Evolutionary conservation across 2,113 vertebrate species (phyloP).

Genomic region (Gambusia holbrooki): DNA sequence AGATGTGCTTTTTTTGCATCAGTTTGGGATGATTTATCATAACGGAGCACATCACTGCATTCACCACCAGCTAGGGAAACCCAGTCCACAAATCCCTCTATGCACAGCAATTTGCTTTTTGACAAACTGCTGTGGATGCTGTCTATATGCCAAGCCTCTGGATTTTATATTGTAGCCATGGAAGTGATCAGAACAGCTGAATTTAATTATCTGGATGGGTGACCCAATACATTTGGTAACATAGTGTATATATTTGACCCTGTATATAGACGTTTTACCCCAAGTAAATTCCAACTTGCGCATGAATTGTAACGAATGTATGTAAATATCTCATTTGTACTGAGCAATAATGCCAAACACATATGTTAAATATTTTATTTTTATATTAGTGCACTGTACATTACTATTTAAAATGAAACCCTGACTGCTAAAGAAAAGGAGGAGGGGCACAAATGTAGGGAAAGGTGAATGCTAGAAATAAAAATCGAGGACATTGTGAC

Average conservation of each 20-base stretch:
- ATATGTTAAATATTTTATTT: constrained; percentile 17
- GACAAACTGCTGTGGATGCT: not conserved
- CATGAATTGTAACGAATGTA: not conserved
- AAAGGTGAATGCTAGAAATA: not conserved
- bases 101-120: not conserved
- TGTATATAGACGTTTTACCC: not conserved
- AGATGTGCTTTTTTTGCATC: not conserved
- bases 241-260: not conserved
- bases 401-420: constrained; percentile 17
- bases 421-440: not conserved
- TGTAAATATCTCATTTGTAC: not conserved
- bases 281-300: not conserved
- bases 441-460: not conserved
- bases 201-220: not conserved
- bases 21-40: not conserved
- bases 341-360: not conserved
- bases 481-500: not conserved
- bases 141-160: not conserved
- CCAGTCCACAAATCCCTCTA: not conserved
- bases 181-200: not conserved
- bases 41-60: not conserved
- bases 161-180: not conserved
- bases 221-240: not conserved
- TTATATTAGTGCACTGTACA: constrained; percentile 27
- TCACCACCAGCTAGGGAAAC: not conserved